phyloP scores from a whole-genome alignment of 2,888 invertebrate genomes.

The Spilarctia lutea region DNA sequence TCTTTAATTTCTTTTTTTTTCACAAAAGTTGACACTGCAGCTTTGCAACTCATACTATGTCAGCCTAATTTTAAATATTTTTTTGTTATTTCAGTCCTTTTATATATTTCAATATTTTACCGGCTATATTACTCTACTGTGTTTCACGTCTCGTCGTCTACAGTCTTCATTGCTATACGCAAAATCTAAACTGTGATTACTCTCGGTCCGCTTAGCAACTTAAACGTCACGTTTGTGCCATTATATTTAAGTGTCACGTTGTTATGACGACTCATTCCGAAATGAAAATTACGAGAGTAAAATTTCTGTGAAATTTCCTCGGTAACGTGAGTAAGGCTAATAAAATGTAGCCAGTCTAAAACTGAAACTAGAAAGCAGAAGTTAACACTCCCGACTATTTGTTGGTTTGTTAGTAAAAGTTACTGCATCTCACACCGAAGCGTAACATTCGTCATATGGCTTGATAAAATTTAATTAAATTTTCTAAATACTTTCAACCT shows the following conservation, averaged over 20 bases:
- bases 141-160: background rate
- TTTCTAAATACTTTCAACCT: background rate
- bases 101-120: background rate
- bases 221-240: background rate
- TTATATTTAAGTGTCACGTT: slow-evolving; percentile 3
- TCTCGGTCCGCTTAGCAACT: background rate
- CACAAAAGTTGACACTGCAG: too few species aligned
- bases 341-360: slow-evolving; percentile 41
- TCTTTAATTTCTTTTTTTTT: background rate
- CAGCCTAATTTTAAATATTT: background rate
- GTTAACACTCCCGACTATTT: slow-evolving; percentile 40
- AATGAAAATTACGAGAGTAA: slow-evolving; percentile 8
- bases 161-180: background rate
- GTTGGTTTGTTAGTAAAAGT: slow-evolving; percentile 43
- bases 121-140: background rate
- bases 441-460: background rate
- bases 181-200: background rate
- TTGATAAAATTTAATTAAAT: background rate
- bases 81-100: background rate
- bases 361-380: slow-evolving; percentile 49
- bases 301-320: slow-evolving; percentile 8
- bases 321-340: slow-evolving; percentile 48
- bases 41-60: too few species aligned
- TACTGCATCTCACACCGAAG: slow-evolving; percentile 28
- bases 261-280: slow-evolving; percentile 10